Evolutionary conservation across 2,113 vertebrate genomes (phyloP).

Genomic region (Datnioides undecimradiatus): DNA sequence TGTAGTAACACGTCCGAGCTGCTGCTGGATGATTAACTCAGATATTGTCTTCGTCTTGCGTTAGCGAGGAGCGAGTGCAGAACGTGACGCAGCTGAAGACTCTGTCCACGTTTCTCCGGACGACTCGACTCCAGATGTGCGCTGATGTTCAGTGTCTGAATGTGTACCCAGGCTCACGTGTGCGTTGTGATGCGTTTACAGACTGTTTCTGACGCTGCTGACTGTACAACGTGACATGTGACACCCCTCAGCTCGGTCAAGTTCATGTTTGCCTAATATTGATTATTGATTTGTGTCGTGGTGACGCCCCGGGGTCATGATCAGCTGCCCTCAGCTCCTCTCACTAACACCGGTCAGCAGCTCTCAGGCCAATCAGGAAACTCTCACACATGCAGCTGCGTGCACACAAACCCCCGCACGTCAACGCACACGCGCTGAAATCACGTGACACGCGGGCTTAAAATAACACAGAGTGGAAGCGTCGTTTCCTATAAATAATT

Average conservation of each 20-base stretch:
- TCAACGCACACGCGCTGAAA: neutral
- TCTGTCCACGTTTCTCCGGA: no score
- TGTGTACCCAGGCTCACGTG: no score
- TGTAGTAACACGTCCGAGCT: no score
- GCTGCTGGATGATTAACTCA: no score
- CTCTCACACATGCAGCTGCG: conserved; percentile 5
- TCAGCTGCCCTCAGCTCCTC: conserved; percentile 15
- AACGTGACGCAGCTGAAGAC: no score
- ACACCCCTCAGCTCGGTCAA: neutral
- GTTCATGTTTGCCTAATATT: neutral
- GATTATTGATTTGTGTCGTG: neutral
- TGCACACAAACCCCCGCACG: conserved; percentile 7
- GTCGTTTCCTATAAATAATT: conserved; percentile 65
- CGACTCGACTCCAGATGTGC: no score
- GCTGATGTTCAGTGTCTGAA: no score
- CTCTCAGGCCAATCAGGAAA: neutral
- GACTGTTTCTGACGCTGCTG: neutral
- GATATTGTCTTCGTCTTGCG: no score
- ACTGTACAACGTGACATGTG: neutral
- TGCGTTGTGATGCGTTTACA: no score
- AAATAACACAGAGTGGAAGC: conserved; percentile 67
- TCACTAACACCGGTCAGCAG: conserved; percentile 20
- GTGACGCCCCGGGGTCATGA: neutral
- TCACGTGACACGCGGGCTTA: conserved; percentile 45
- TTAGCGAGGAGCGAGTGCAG: no score